Base-by-base conservation (phyloP, 2,797 vertebrate genomes). In the Myiothlypis chrysogaster region DNA sequence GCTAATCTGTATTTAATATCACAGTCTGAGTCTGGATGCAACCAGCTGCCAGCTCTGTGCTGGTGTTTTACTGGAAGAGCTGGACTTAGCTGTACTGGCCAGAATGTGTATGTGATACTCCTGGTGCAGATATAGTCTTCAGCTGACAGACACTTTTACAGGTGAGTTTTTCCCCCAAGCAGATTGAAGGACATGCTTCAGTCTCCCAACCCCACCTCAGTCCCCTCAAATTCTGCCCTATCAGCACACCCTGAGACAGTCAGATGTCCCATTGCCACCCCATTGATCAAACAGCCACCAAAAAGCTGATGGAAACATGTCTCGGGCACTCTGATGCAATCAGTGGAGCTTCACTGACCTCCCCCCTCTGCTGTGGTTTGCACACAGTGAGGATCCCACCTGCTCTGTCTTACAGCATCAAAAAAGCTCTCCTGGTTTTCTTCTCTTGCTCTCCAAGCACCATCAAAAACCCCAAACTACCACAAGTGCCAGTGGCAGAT, bases 391-490 rank as follows among this genome's bases (percentile, higher is more conserved):
- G 25, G 55, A 87, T 52, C 79, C 0, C 2, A 34, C 27, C 22
- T 25, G 19, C 44, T 65, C 30, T 39, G 9, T 24, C 28, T 50
- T 43, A 72, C 12, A 80, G 35, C 44, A 66, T 5, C 39, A 27
- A 14, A 71, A 83, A 59, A 90, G 22, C 39, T 75, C 65, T 56
- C 16, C 46, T 46, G 17, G 18, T 64, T 79, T 56, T 55, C 55
- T 30, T 32, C 16, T 14, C 6, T 21, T 77, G n/a, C 28, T 59
- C 39, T 83, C 44, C 25, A 83, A 77, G 70, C 56, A 76, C 25
- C 32, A 37, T 0, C 0, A 0, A 52, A 79, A 88, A 12, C 14
- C 60, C 41, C 24, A 52, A 10, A 63, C 15, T 21, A 34, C 28
- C 15, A 2, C 21, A 60, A 25, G 17, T 43, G 57, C 18, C 49